Conservation (phyloP, 2,797 vertebrate genomes). For the Hoplostethus atlanticus region DNA sequence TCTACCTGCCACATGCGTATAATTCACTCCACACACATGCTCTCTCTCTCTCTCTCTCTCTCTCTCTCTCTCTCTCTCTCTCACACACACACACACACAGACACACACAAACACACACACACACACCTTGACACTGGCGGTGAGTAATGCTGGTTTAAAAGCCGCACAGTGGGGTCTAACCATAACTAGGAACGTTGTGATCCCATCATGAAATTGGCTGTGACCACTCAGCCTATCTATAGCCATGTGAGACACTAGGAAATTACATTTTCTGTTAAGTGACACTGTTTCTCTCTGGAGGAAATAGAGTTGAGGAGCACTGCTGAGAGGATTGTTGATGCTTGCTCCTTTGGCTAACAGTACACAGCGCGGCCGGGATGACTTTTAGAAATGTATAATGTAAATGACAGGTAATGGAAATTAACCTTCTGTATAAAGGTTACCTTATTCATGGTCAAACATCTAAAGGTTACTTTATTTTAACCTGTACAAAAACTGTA, state of each 20-base stretch:
- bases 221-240: conserved; percentile 53
- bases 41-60: no score
- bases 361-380: conserved; percentile 35
- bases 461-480: no score
- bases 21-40: conserved; percentile 19
- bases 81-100: not conserved
- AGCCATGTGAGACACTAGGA: conserved; percentile 52
- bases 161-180: conserved; percentile 22
- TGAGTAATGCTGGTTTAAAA: conserved; percentile 35
- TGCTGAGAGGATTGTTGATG: conserved; percentile 38
- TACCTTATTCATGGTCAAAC: not conserved
- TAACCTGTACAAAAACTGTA: conserved; percentile 4
- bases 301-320: conserved; percentile 51
- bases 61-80: no score
- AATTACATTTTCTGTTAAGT: conserved; percentile 62
- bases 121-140: not conserved
- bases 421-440: not conserved
- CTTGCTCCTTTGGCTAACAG: conserved; percentile 4
- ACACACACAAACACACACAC: conserved; percentile 10
- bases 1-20: conserved; percentile 40
- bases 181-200: conserved; percentile 45
- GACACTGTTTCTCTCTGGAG: conserved; percentile 43
- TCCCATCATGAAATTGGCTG: conserved; percentile 53
- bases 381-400: conserved; percentile 1
- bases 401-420: conserved; percentile 1